These are phyloP conservation scores for Toxotes chatareus DNA, from an alignment of 2,113 vertebrate species.

Conservation along the genomic window DNA sequence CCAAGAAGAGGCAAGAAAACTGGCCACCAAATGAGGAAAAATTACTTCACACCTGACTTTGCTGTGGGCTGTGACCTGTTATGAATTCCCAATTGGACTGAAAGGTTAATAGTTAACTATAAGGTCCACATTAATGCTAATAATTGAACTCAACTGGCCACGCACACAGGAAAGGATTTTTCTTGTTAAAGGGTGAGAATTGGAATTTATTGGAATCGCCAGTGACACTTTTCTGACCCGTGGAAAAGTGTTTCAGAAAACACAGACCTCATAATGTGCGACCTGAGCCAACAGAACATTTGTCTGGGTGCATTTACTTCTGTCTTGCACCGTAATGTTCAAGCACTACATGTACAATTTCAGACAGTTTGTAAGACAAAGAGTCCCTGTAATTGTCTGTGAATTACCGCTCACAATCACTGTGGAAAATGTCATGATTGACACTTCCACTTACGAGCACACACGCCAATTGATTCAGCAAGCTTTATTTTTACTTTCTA, in stretches of 20 bases:
- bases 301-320: background rate
- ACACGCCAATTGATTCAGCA: conserved; percentile 10
- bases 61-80: background rate
- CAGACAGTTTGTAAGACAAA: background rate
- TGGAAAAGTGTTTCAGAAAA: background rate
- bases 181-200: background rate
- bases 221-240: background rate
- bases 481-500: conserved; percentile 38
- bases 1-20: background rate
- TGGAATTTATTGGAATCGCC: background rate
- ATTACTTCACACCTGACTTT: background rate
- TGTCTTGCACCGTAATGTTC: background rate
- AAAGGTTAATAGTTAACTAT: background rate
- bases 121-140: background rate
- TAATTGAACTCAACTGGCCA: too few relatives aligned
- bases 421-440: conserved; percentile 21
- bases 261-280: background rate
- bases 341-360: background rate
- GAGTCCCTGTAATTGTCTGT: conserved; percentile 2
- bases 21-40: too few relatives aligned
- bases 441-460: conserved; percentile 7
- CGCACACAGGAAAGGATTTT: background rate
- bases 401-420: background rate
- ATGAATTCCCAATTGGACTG: background rate
- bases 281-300: background rate